Base-by-base conservation (phyloP, 2,888 invertebrate species). In the Sinohyriopsis cumingii region DNA sequence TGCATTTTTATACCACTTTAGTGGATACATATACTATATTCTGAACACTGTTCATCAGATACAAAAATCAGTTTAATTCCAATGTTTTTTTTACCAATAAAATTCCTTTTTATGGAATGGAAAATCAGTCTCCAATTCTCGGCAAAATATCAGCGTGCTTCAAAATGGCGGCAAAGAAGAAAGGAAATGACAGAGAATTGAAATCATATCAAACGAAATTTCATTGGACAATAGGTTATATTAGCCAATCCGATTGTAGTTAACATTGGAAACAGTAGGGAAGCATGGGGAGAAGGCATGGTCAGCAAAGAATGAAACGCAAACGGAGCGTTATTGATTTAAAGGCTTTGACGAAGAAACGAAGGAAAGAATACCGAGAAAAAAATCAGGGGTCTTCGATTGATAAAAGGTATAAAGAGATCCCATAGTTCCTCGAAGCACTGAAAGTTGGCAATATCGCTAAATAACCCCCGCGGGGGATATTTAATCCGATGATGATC, bases 111-210 rank as follows among this genome's bases (percentile, higher is more conserved):
- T 45, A 3, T 45, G 45, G 4, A 12, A 15, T 45, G 15, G 45
- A 12, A 45, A 45, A 45, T 45, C 45, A 45, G 45, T 45, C 15
- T 12, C 15, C 12, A 45, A 45, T 45, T 15, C 45, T 45, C 45
- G 45, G 45, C 45, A 45, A 54, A 53, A 19, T 24, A 60, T 63
- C 65, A 66, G 72, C 75, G 75, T 76, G 75, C 75, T 76, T 72
- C 75, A 76, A 76, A 76, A 76, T 76, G 75, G 75, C 75, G 75
- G 73, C 73, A 75, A 70, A 15, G 59, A 67, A 67, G 62, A 22
- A 63, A 69, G 69, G 72, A 72, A 69, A 68, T 72, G 57, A 55
- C 61, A 55, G 33, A 33, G 63, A 54, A 33, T 22, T 28, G 22
- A 55, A 45, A 53, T 56, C 20, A 6, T 65, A 24, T 55, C 28